Base-by-base conservation (phyloP, 2,797 vertebrate genomes). In the Platyrinchus mystaceus region DNA sequence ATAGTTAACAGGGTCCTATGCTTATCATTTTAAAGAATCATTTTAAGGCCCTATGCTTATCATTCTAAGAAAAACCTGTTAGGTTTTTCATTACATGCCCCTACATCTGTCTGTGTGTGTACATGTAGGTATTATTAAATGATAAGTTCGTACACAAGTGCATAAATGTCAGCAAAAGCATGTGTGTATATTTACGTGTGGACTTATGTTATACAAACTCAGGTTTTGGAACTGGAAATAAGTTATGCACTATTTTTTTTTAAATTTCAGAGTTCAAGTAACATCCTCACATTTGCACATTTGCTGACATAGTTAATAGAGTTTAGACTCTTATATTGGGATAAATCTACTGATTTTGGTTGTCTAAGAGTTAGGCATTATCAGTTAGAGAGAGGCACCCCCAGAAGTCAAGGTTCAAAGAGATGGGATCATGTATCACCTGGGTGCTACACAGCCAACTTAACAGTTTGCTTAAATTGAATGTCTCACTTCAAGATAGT, bases 261-360 rank as follows among this genome's bases (percentile, higher is more conserved):
- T 39, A 12, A n/a, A 20, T 46, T 30, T n/a, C 19, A n/a, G 55
- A 30, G 10, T 36, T 30, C n/a, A 2, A 19, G 11, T 10, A 47
- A 36, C 7, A 5, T 37, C 20, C 37, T 14, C 28, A 39, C 0
- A 0, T 34, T 47, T 55, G 52, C 10, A 32, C 12, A 28, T 5
- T 55, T 85, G 49, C 53, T 69, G 55, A 44, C 32, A 44, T 4
- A 39, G 28, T 14, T 86, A 49, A 17, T 23, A 10, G 30, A 59
- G 13, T 71, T 78, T n/a, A 68, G 44, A 44, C 20, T 3, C 53
- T 85, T 56, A 43, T 0, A 0, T 7, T 43, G 37, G 16, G 23
- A 64, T 68, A 75, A 76, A 62, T 53, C 43, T 50, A 23, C 6
- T 43, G 36, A 30, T 68, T 47, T 68, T 16, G 7, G 14, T 27